Evolutionary conservation across 2,797 vertebrate genomes (phyloP).

Genomic region (Margarornis squamiger): DNA sequence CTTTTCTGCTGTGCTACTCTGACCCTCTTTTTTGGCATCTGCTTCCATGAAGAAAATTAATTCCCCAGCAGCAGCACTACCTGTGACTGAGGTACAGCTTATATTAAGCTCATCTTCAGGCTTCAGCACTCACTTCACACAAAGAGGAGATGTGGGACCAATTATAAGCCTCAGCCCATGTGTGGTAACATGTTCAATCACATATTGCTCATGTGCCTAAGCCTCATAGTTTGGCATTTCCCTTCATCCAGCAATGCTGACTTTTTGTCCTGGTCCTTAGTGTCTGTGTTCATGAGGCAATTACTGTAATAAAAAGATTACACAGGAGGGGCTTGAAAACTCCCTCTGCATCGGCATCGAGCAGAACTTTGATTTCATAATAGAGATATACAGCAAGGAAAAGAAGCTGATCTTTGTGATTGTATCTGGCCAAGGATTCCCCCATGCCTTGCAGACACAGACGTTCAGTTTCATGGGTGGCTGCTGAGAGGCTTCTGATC

Average conservation of each 20-base stretch:
- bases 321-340: not conserved
- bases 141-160: not conserved
- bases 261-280: not conserved
- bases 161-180: not conserved
- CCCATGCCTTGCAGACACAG: not conserved
- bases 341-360: accelerated
- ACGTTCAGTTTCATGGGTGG: not conserved
- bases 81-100: not conserved
- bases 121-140: not conserved
- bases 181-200: not conserved
- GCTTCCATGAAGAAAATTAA: not conserved
- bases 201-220: not conserved
- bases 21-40: not conserved
- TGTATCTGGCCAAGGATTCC: not conserved
- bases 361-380: not conserved
- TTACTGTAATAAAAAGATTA: not conserved
- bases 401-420: not conserved
- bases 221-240: not conserved
- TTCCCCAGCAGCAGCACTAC: not conserved
- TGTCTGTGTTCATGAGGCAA: not conserved
- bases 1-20: not conserved
- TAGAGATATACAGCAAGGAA: not conserved
- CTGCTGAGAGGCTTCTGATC: not conserved
- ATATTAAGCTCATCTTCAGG: not conserved
- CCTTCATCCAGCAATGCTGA: not conserved